Evolutionary conservation across 2,888 invertebrate genomes (phyloP).

Genomic region (Ommatoiulus sabulosus): DNA sequence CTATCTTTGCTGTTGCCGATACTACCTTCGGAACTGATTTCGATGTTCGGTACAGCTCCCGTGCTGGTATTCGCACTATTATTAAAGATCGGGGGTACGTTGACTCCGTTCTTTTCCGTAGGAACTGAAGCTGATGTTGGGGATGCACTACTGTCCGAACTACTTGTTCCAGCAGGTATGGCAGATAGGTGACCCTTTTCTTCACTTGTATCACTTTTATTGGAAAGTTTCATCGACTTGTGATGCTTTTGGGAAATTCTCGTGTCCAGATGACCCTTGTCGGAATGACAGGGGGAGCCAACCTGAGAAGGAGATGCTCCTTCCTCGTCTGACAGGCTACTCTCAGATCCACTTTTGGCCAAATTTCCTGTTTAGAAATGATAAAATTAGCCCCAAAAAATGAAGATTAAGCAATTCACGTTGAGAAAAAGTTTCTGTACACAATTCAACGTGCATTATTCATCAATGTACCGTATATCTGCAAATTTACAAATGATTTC

Average conservation of each 20-base stretch:
- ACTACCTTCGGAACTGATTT: neutral
- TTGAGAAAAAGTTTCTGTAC: too few relatives aligned
- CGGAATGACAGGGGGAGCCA: neutral
- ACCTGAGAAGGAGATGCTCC: slow-evolving; percentile 61
- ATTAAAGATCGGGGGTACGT: neutral
- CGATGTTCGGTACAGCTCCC: slow-evolving; percentile 23
- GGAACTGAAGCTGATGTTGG: neutral
- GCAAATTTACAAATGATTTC: too few relatives aligned
- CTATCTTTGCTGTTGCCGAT: neutral
- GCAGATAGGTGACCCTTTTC: neutral
- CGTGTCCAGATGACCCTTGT: neutral
- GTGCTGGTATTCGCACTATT: neutral
- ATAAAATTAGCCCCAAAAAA: too few relatives aligned
- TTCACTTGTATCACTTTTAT: neutral
- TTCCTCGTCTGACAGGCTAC: slow-evolving; percentile 81
- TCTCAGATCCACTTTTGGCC: slow-evolving; percentile 88
- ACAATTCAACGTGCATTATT: too few relatives aligned
- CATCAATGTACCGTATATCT: too few relatives aligned
- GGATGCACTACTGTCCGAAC: neutral
- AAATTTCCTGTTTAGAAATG: slow-evolving; percentile 69
- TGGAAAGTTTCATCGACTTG: slow-evolving; percentile 41
- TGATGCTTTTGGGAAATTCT: neutral
- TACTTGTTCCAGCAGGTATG: neutral
- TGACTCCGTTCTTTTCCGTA: neutral
- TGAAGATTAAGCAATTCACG: too few relatives aligned